phyloP scores from a whole-genome alignment of 2,113 vertebrate species.

The Scomber japonicus region DNA sequence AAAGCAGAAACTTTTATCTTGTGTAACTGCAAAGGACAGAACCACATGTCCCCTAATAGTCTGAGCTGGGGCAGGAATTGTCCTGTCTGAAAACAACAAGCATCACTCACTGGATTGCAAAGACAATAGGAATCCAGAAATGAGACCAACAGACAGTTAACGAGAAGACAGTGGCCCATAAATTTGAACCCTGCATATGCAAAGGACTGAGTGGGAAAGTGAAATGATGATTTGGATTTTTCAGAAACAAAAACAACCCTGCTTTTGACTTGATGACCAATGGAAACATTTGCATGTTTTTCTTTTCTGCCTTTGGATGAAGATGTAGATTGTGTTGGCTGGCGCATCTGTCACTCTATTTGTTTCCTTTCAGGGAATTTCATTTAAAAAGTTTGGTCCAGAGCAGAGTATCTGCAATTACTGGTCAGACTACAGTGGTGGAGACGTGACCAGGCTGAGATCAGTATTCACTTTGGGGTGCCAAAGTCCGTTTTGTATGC shows the following conservation, averaged over 20 bases:
- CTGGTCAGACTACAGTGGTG: too few species aligned
- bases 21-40: conserved; percentile 17
- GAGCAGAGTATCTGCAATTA: background rate
- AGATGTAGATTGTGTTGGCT: background rate
- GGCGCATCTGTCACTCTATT: background rate
- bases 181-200: too few species aligned
- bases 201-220: too few species aligned
- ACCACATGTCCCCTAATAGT: conserved; percentile 26
- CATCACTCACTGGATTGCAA: background rate
- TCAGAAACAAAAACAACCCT: background rate
- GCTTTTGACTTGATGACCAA: background rate
- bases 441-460: too few species aligned
- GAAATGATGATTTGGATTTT: background rate
- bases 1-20: conserved; percentile 16
- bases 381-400: background rate
- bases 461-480: too few species aligned
- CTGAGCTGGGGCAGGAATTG: background rate
- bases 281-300: too few species aligned
- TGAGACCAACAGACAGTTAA: background rate
- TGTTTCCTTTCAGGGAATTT: background rate
- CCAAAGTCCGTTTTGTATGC: too few species aligned
- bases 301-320: background rate
- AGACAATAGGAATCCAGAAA: background rate
- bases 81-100: conserved; percentile 17
- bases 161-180: too few species aligned